Evolutionary conservation across 2,113 vertebrate genomes (phyloP).

Genomic region (Rattus norvegicus): GRCr8 NC_086039.1:142167501-142168000

Average conservation of each 20-base stretch:
- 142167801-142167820: slow-evolving; percentile 13
- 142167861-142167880: background rate
- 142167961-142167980: background rate
- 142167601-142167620: background rate
- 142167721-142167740: slow-evolving; percentile 5
- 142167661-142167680: background rate
- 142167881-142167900: background rate
- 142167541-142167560: slow-evolving; percentile 16
- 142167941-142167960: background rate
- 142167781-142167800: slow-evolving; percentile 39
- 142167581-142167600: slow-evolving; percentile 1
- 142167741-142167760: background rate
- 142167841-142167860: too few species aligned
- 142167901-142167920: background rate
- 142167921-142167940: background rate
- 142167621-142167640: background rate
- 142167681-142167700: slow-evolving; percentile 36
- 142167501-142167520: slow-evolving; percentile 20
- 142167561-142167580: background rate
- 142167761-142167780: background rate
- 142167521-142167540: background rate
- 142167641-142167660: background rate
- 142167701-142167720: slow-evolving; percentile 11
- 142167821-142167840: slow-evolving; percentile 44
- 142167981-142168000: background rate